Percentiles rank a stretch among this genome's conserved stretches.
Evolutionary conservation across 1,140 invertebrate genomes (phyloP).

Genomic region (Oreohelix idahoensis): DNA sequence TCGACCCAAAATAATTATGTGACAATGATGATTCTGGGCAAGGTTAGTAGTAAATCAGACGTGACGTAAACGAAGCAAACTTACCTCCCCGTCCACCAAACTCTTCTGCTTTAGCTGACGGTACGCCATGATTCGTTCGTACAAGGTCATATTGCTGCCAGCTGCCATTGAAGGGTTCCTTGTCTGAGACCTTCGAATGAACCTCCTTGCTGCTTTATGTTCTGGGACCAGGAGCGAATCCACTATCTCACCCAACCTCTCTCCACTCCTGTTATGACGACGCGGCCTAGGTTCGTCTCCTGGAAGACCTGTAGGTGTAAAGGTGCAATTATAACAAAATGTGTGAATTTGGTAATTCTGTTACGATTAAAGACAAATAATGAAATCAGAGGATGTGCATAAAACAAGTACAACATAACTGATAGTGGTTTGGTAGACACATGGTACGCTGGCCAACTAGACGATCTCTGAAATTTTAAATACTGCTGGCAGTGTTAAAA

Average conservation of each 20-base stretch:
- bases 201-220: constrained; percentile 24
- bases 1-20: too few species aligned
- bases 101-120: constrained; percentile 17
- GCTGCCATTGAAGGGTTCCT: constrained; percentile 6
- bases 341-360: too few species aligned
- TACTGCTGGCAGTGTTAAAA: too few species aligned
- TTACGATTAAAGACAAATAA: too few species aligned
- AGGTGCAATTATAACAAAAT: too few species aligned
- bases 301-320: constrained; percentile 31
- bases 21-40: too few species aligned
- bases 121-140: constrained; percentile 37
- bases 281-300: constrained; percentile 9
- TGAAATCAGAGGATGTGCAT: too few species aligned
- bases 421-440: too few species aligned
- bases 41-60: too few species aligned
- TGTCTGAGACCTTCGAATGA: constrained; percentile 17
- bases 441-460: too few species aligned
- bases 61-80: neutral
- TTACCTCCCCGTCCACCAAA: neutral
- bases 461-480: too few species aligned
- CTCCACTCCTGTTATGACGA: neutral
- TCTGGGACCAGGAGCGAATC: constrained; percentile 22
- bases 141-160: constrained; percentile 28
- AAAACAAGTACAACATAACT: too few species aligned
- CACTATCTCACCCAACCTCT: constrained; percentile 12